Evolutionary conservation across 2,888 invertebrate species (phyloP).

Genomic region (Siphlonurus alternatus): DNA sequence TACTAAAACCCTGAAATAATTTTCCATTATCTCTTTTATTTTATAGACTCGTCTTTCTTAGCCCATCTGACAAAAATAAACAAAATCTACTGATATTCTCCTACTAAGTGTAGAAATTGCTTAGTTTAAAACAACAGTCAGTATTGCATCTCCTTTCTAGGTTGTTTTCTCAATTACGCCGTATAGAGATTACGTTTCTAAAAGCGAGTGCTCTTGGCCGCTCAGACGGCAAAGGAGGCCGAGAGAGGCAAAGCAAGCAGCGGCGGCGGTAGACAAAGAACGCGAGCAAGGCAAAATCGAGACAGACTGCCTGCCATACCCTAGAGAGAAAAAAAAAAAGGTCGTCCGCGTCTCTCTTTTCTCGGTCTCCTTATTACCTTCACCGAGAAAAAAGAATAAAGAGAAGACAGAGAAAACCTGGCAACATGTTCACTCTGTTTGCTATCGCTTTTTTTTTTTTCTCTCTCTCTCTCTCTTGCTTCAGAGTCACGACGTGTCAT

Average conservation of each 20-base stretch:
- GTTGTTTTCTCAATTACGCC: no score
- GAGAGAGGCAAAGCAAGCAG: background rate
- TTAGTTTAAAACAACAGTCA: no score
- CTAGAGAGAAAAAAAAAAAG: background rate
- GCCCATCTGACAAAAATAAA: no score
- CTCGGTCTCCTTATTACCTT: background rate
- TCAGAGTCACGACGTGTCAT: slow-evolving; percentile 1
- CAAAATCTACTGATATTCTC: no score
- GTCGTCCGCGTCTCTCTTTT: background rate
- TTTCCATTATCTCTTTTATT: no score
- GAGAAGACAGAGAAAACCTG: background rate
- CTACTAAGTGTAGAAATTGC: no score
- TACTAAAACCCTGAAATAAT: no score
- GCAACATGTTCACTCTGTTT: background rate
- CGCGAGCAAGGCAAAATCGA: background rate
- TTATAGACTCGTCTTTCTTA: no score
- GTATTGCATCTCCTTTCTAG: no score
- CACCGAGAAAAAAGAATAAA: background rate
- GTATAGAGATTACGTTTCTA: no score
- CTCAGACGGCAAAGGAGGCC: background rate
- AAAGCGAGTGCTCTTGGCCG: no score
- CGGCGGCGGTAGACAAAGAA: background rate
- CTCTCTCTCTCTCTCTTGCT: no score
- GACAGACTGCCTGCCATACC: background rate
- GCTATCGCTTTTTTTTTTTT: background rate